Evolutionary conservation across 1,140 invertebrate genomes (phyloP), one percentile per base, ranked within the genome.

Genomic region (Drosophila ercepeae): DNA sequence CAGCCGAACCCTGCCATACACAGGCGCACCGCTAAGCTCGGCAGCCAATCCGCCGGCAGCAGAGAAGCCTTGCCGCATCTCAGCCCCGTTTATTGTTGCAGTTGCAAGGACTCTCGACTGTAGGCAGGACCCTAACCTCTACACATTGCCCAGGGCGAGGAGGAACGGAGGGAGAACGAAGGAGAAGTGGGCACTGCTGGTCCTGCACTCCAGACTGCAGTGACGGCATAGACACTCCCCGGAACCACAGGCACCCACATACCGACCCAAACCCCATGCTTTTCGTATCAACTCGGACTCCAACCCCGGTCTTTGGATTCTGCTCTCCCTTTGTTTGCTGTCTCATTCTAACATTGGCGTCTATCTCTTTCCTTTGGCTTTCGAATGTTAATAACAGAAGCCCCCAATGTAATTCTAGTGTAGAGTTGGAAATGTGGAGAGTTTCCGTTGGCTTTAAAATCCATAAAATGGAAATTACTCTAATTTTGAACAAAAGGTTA

Each of bases 31-130:
- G 63, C 49, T 50, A 78, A 72, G 59, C 77, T 67, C 39, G 45
- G 46, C 71, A 75, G 44, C 79, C 79, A 84, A 84, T 79, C 79
- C 75, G 65, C 79, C 78, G 75, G 53, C 69, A 83, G 75, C 71
- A 75, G 58, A 67, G 50, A 60, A 55, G 54, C 57, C 78, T 72
- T 81, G 48, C 61, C 71, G 36, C 73, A 78, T 44, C 75, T 69
- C 36, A 69, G 29, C 59, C 75, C 73, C 42, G 27, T 48, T 61
- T 48, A 64, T 64, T 64, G 50, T 54, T 65, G 71, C 59, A 74
- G 23, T 50, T 74, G 57, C 71, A 74, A 55, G 59, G 46, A 63
- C 71, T 52, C 25, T 52, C 25, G 39, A 45, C 46, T 63, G 51
- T 52, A 45, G 68, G 67, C 69, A 71, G 19, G 18, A 19, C 46